Base-by-base conservation (phyloP, 1,140 invertebrate genomes). In the Zophobas atratus region DNA sequence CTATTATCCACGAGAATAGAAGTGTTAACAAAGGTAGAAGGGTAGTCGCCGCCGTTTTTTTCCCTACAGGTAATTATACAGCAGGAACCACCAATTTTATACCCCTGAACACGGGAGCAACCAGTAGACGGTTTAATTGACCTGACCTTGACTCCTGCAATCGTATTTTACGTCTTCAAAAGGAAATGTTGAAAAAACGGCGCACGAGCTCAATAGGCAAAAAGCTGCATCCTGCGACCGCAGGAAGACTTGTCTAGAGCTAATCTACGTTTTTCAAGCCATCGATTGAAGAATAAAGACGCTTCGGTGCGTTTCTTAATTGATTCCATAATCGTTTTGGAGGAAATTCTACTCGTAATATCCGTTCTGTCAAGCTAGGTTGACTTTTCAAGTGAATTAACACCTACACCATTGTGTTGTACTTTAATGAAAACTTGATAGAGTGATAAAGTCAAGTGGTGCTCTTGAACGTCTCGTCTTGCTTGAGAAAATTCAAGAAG, bases 211-310 rank as follows among this genome's bases (percentile, higher is more conserved):
- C 53, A 55, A 46, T 34, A 5, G 32, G 32, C 6, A 20, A 34
- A 55, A 55, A 55, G 35, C 33, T 1, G 53, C 53, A 55, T 55
- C 53, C 53, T 55, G 53, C 53, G 35, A 55, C 53, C 53, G 53
- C 53, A 55, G 53, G 53, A 55, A 55, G 53, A 34, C 35, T 20
- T 20, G 20, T 20, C 20, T 20, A 20, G 20, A 20, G 20, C 20
- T 20, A 20, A 20, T 20, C 20, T 20, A 20, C 20, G 20, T 20
- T 20, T 20, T 20, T 20, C 20, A 20, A 20, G 20, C 20, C 20
- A 20, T 20, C 20, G 20, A 20, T 20, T 20, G 20, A 20, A 20
- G 20, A 20, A 20, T 20, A 20, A 20, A 20, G 43, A 3, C 43
- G 43, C 43, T 46, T 46, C 3, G 8, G 43, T 8, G 43, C 43